Percentiles rank a stretch among this genome's conserved stretches.
phyloP scores from a whole-genome alignment of 2,888 invertebrate species.

The Thalpophila matura region DNA sequence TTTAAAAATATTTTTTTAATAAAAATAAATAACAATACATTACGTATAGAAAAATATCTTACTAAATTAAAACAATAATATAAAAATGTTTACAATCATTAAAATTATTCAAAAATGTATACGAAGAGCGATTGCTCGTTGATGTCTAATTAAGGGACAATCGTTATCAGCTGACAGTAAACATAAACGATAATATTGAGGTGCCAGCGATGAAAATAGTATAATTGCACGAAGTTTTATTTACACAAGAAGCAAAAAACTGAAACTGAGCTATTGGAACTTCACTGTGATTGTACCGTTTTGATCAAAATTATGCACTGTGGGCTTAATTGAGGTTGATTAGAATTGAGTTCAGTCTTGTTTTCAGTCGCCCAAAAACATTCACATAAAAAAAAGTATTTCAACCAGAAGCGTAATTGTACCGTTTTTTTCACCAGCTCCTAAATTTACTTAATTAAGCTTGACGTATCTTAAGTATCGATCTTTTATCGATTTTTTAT shows the following conservation, averaged over 20 bases:
- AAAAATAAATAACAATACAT: not conserved
- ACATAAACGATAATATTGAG: not conserved
- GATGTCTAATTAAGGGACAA: constrained; percentile 58
- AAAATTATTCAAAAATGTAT: not conserved
- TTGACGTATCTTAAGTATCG: constrained; percentile 1
- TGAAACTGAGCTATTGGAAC: too few species aligned
- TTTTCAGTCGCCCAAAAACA: too few species aligned
- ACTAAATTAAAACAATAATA: not conserved
- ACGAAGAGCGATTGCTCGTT: constrained; percentile 48
- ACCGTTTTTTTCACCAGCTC: too few species aligned
- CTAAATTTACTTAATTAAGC: constrained; percentile 7
- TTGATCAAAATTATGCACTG: too few species aligned
- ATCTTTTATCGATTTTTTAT: constrained; percentile 34
- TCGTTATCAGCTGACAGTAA: constrained; percentile 19
- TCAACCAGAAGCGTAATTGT: too few species aligned
- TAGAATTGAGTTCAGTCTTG: too few species aligned
- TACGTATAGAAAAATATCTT: not conserved
- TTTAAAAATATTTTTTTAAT: not conserved
- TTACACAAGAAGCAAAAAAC: too few species aligned
- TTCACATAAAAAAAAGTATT: too few species aligned
- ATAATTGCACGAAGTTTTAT: too few species aligned
- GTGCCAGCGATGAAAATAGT: too few species aligned
- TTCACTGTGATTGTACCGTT: too few species aligned
- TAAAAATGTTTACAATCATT: not conserved
- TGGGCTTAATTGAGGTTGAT: too few species aligned